Evolutionary conservation across 2,888 invertebrate genomes (phyloP), one percentile per base, ranked within the genome.

Genomic region (Apodemia mormo): DNA sequence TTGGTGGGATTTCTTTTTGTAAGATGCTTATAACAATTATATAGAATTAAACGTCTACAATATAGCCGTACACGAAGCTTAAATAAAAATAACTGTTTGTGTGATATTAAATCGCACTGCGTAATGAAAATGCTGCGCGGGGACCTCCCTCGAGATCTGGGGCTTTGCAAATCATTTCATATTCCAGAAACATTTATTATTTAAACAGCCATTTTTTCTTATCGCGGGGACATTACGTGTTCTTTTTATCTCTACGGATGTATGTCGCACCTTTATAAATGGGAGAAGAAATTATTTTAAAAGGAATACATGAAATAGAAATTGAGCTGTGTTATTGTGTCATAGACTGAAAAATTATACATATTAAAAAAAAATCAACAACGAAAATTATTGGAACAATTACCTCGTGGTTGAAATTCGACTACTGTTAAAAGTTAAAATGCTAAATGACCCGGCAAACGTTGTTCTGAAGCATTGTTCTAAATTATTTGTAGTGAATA

Each of bases 41-140:
- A 12, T 14, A 49, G 14, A 49, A 49, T 49, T 49, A 49, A 49
- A 14, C 49, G 49, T 14, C 49, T 14, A 49, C 14, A 2, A 12
- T 49, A 9, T 8, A 4, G 14, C 49, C 49, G 49, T 2, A 49
- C 14, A 14, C 49, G 10, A 10, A 49, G 49, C 12, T 12, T 4
- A 49, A 49, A 49, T 49, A 58, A 58, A 58, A 58, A 29, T 10
- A 30, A 58, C 29, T 4, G 56, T 9, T 22, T 9, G 58, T 29
- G 30, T 58, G 58, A 58, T 30, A 58, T 58, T 58, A 58, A 58
- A 58, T 58, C 30, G 58, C 30, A 12, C 58, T 9, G 58, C 29
- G 22, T 58, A 58, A 58, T 58, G 58, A 58, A 58, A 58, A 12
- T 58, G 58, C 58, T 58, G 58, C 10, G 58, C 61, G 61, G 61